A percentile compares a stretch with the other conserved stretches of the same genome.
Conservation (phyloP, 2,888 invertebrate species). For the Arctia plantaginis region DNA sequence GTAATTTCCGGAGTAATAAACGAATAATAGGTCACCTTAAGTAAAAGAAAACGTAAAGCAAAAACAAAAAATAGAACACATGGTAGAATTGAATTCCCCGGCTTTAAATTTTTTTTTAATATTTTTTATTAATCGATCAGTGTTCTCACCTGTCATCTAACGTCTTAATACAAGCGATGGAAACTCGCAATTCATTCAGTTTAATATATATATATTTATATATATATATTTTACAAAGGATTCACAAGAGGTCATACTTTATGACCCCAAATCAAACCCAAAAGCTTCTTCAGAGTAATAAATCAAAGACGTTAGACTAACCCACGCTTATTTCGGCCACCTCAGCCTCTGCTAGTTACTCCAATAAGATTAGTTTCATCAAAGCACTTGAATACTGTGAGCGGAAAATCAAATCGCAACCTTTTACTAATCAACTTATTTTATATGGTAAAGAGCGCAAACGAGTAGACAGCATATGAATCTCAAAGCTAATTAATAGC, state of each 20-base stretch:
- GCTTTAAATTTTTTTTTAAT: no score
- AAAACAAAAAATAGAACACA: no score
- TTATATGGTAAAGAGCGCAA: not conserved
- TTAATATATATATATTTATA: not conserved
- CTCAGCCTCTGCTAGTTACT: not conserved
- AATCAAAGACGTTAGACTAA: no score
- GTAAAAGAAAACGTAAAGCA: no score
- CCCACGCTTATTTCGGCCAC: not conserved
- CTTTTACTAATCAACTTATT: not conserved
- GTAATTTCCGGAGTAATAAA: no score
- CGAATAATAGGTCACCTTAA: no score
- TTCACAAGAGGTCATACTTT: not conserved
- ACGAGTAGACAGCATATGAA: not conserved
- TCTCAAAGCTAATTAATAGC: no score
- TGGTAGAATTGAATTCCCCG: no score
- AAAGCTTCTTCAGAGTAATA: not conserved
- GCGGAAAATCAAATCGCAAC: not conserved
- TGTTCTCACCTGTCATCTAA: not conserved
- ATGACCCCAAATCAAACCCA: not conserved
- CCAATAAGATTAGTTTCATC: not conserved
- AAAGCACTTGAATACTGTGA: not conserved
- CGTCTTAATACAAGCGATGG: slow-evolving; percentile 1
- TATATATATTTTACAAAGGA: not conserved
- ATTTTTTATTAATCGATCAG: slow-evolving; percentile 8
- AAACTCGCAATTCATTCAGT: slow-evolving; percentile 3